Base-by-base conservation (phyloP, 2,113 vertebrate genomes). In the Acanthisitta chloris region DNA sequence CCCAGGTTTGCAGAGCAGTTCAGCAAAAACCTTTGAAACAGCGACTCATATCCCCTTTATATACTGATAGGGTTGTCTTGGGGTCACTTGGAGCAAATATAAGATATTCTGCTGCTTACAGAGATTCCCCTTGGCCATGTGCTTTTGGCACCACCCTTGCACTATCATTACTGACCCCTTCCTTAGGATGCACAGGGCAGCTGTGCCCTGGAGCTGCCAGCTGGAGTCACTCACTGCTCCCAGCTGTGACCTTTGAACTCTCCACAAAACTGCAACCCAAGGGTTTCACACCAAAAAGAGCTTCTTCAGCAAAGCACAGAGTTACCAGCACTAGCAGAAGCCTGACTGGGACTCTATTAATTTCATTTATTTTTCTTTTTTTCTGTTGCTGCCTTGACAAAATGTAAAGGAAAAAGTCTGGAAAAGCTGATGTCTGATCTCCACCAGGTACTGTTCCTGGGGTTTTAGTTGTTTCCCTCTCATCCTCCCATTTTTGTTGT, bases 301-400 rank as follows among this genome's bases (percentile, higher is more conserved):
- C 14, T 86, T 54, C 38, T 71, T 52, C 48, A 36, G 9, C 2
- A 1, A 20, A 57, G 28, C 10, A 42, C 1, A 0, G 40, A 51
- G 33, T 48, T 73, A 55, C 36, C 64, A 61, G 28, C 55, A 4
- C 33, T 65, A 57, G 46, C 62, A 73, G 33, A 34, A 31, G 23
- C 42, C 34, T 55, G 49, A 18, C 21, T 17, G 40, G 9, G 26
- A 13, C 51, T 70, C 82, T 33, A 14, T 38, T 54, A 2, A 42
- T 58, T 81, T 25, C 11, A 55, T 66, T 26, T 3, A 43, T 66
- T 48, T 61, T 31, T 25, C 34, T 40, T 25, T 3, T 40, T 33
- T 16, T 6, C 16, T 46, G 4, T 72, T 85, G 21, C 59, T 92
- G 31, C 29, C 38, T 73, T 92, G 43, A 64, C 17, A 71, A 94